These are phyloP conservation scores for Florisuga fusca DNA, from an alignment of 2,797 vertebrate genomes.

Conservation along the genomic window DNA sequence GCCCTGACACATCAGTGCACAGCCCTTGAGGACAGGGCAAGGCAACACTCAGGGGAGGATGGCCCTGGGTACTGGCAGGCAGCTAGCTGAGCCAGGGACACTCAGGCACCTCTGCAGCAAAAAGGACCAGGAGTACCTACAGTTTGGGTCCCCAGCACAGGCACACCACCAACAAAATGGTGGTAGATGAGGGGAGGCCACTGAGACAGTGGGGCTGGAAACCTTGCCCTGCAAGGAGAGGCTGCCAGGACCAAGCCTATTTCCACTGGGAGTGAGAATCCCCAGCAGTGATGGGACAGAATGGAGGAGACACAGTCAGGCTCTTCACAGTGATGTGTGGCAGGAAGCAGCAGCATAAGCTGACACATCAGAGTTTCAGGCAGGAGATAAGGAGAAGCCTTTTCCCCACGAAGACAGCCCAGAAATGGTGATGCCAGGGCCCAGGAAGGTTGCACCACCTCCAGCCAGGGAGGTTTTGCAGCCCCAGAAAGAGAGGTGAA, in stretches of 20 bases:
- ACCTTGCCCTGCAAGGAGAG: fast-evolving
- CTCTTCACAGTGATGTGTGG: background rate
- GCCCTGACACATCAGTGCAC: background rate
- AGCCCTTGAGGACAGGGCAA: background rate
- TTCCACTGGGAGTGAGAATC: background rate
- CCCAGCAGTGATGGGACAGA: background rate
- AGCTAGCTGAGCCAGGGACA: background rate
- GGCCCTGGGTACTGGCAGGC: background rate
- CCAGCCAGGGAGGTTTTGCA: background rate
- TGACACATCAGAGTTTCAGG: background rate
- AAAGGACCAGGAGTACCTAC: fast-evolving
- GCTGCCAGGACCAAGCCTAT: background rate
- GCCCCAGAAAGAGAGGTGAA: background rate
- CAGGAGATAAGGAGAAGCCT: background rate
- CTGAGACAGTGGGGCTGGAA: fast-evolving
- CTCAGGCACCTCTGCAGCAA: background rate
- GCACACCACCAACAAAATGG: background rate
- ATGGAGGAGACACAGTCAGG: fast-evolving
- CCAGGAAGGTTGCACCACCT: background rate
- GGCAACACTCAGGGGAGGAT: background rate
- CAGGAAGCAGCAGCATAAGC: background rate
- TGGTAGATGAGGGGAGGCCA: background rate
- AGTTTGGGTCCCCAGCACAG: background rate
- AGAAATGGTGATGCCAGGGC: fast-evolving
- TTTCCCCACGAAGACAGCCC: fast-evolving